Conservation (phyloP, 2,888 invertebrate genomes). For the Melinaea menophilus region DNA sequence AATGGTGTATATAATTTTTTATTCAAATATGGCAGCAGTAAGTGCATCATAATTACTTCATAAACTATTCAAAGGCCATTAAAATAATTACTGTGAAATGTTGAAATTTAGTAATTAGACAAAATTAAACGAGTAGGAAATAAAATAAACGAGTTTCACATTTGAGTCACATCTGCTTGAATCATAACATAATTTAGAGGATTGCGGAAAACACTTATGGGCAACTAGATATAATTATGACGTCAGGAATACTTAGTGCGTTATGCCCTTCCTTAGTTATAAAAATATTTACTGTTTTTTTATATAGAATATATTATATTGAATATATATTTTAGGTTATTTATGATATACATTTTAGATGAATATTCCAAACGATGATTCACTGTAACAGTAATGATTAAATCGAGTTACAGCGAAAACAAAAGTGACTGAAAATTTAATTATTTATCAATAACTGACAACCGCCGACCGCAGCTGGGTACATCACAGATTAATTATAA, state of each 20-base stretch:
- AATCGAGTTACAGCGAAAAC: slow-evolving; percentile 14
- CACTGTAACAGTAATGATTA: neutral
- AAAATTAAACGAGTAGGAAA: slow-evolving; percentile 5
- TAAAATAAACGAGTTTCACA: slow-evolving; percentile 4
- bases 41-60: slow-evolving; percentile 1
- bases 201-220: slow-evolving; percentile 7
- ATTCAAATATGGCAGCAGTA: slow-evolving; percentile 1
- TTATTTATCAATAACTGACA: slow-evolving; percentile 34
- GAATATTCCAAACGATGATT: neutral
- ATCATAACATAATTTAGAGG: slow-evolving; percentile 2
- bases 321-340: too few relatives aligned
- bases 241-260: neutral
- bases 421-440: slow-evolving; percentile 33
- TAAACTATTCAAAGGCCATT: slow-evolving; percentile 5
- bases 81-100: slow-evolving; percentile 8
- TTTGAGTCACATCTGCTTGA: slow-evolving; percentile 8
- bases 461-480: slow-evolving; percentile 33
- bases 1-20: neutral
- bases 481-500: neutral
- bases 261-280: neutral
- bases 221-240: slow-evolving; percentile 1
- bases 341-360: neutral
- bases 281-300: neutral
- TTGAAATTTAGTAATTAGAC: slow-evolving; percentile 7
- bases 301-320: neutral